Base-by-base conservation (phyloP, 2,113 vertebrate genomes). In the Chaetops frenatus region DNA sequence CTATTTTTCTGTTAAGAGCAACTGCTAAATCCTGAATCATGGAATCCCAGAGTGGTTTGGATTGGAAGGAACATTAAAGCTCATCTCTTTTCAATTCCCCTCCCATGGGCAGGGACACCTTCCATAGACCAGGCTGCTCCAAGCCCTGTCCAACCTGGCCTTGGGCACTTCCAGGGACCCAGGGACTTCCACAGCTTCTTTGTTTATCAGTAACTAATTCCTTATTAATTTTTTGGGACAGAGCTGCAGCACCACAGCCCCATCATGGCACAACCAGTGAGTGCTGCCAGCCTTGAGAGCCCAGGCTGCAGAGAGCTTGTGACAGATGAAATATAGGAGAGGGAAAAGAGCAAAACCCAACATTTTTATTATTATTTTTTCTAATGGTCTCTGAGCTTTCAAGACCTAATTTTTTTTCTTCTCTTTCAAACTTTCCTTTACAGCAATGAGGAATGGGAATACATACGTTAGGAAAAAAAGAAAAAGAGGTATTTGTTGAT, bases 381-480 rank as follows among this genome's bases (percentile, higher is more conserved):
- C 38, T 84, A 81, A 58, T 45, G 28, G 47, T 14, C 38, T 77
- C 54, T 27, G 25, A 78, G 56, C 64, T 89, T 73, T 86, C 86
- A 91, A 94, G 76, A 77, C 14, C 20, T 70, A 24, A 10, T 57
- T 40, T 35, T 60, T 67, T 53, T 57, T 92, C 15, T 62, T 72
- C 33, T 80, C 11, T 67, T 86, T 60, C 47, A 86, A 95, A 69
- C 15, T 35, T 69, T 82, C 64, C 80, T 94, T 80, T 91, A 69
- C 48, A 81, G 67, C 58, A 86, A 31, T 17, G 50, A 95, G 57
- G 31, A 86, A 88, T 29, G 28, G 42, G 48, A 90, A 64, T 48
- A 36, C 1, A 15, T 25, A 51, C 2, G 2, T n/a, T 64, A 35
- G 62, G 66, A 38, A 67, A 86, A 70, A 56, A 45, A 27, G 15